Evolutionary conservation across 2,113 vertebrate genomes (phyloP).

Genomic region (Actenoides hombroni): DNA sequence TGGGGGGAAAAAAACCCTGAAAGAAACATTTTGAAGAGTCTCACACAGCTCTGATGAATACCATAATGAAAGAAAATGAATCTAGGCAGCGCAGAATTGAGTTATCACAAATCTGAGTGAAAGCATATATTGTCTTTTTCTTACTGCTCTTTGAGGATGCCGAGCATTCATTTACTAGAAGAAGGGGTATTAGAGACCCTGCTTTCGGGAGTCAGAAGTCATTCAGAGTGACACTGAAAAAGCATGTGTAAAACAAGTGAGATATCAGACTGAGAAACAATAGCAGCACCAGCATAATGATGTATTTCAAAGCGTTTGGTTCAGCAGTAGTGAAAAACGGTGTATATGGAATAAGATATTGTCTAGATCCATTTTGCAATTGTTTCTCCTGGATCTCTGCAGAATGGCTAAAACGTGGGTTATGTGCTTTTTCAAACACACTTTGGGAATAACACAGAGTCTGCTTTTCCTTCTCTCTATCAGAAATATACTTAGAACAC

Average conservation of each 20-base stretch:
- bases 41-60: slow-evolving; percentile 23
- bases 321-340: not conserved
- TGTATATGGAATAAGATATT: not conserved
- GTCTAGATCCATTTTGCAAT: not conserved
- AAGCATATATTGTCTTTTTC: not conserved
- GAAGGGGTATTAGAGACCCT: not conserved
- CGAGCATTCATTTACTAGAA: not conserved
- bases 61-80: slow-evolving; percentile 55
- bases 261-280: not conserved
- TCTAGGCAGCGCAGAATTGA: not conserved
- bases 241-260: not conserved
- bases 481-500: not conserved
- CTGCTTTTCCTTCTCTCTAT: not conserved
- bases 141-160: not conserved
- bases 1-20: not conserved
- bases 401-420: not conserved
- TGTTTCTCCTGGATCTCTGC: not conserved
- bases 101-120: not conserved
- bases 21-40: slow-evolving; percentile 9
- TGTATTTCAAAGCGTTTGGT: not conserved
- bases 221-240: not conserved
- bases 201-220: not conserved
- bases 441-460: not conserved
- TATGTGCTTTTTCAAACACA: not conserved
- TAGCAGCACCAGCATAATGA: not conserved